Evolutionary conservation across 2,113 vertebrate genomes (phyloP), one percentile per base, ranked within the genome.

Genomic region (Ammospiza nelsoni): DNA sequence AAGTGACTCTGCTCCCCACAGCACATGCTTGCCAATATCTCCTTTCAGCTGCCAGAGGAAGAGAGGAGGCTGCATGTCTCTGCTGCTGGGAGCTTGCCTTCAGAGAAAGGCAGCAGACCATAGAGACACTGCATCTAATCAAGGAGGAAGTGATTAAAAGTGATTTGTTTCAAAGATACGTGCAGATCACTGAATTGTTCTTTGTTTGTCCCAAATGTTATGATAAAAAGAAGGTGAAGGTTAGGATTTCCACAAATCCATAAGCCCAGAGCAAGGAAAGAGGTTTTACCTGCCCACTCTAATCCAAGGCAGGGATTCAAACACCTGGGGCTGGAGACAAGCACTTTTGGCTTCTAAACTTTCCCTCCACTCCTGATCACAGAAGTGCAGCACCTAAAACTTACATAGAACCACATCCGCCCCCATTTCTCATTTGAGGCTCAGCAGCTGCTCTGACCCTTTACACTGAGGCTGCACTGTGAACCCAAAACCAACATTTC

Each of bases 1-100:
- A 98, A 98, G 89, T 97, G 87, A 92, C 91, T 97, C 58, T 91
- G 65, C 88, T 97, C 96, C 75, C 69, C 76, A 37, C 95, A 87
- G 87, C 93, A 62, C 71, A 68, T 1, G 1, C 89, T 97, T 94
- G 95, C 94, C 94, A 94, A 91, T 81, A 94, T 87, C 81, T 97
- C 87, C 91, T 96, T 92, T 95, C 90, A 95, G 92, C 92, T 91
- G 85, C 65, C 1, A 4, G 88, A 97, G 97, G 97, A 98, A 97
- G 89, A 12, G 59, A 97, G 95, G 69, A 71, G 46, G 79, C 90
- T 78, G 66, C 23, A 21, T 4, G 33, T 75, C 61, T 78, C 69
- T 76, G 39, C 51, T 68, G 69, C 55, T 25, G 6, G 49, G 71
- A 80, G 76, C 57, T 49, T 27, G 66, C 87, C 68, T 80, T 87